Conservation (phyloP, 2,888 invertebrate species). For the Chironomus riparius region DNA sequence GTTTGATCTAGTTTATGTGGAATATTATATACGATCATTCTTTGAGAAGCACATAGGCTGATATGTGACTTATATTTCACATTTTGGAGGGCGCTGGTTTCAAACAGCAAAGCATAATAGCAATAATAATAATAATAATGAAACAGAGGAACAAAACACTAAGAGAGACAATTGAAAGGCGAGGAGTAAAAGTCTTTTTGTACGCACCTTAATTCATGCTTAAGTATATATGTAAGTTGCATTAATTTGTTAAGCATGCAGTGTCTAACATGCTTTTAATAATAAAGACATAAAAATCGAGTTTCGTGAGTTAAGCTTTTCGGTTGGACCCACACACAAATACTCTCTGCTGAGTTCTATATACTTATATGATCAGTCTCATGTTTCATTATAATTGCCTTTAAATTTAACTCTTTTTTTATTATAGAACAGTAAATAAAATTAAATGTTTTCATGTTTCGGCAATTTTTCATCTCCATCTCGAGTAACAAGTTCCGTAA, state of each 20-base stretch:
- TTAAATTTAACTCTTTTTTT: neutral
- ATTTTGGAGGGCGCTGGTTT: conserved; percentile 9
- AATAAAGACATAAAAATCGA: neutral
- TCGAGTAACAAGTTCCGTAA: no score
- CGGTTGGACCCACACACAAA: neutral
- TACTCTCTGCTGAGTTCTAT: neutral
- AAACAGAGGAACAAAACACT: neutral
- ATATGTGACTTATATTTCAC: no score
- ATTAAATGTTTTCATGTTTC: neutral
- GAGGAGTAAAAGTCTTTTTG: conserved; percentile 13
- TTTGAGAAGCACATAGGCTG: neutral
- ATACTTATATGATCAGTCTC: neutral
- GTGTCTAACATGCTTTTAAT: neutral
- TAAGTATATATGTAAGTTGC: neutral
- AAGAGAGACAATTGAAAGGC: conserved; percentile 16
- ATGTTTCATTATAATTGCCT: neutral
- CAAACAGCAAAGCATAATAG: neutral
- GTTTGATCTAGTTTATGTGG: conserved; percentile 19
- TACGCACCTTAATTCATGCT: conserved; percentile 15
- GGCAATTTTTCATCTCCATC: neutral
- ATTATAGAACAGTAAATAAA: neutral
- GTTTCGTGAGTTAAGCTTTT: neutral
- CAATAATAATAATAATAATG: no score
- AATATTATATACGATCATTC: neutral
- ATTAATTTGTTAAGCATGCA: conserved; percentile 20